Evolutionary conservation across 2,888 invertebrate species (phyloP).

Genomic region (Heliconius hortense): DNA sequence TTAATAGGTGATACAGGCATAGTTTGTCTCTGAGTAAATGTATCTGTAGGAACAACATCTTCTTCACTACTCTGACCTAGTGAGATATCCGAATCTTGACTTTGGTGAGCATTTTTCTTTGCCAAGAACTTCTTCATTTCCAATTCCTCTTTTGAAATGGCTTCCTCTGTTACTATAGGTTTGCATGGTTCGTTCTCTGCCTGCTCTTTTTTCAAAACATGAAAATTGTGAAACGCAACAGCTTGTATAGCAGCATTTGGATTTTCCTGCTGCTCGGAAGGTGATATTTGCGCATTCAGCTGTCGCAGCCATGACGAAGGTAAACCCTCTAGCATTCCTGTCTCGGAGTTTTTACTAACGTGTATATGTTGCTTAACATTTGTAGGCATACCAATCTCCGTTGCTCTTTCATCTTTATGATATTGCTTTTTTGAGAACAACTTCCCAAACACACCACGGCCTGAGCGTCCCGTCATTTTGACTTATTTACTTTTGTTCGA

Average conservation of each 20-base stretch:
- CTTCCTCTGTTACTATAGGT: conserved; percentile 90
- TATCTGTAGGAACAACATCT: conserved; percentile 70
- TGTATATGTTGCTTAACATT: conserved; percentile 93
- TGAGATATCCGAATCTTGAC: conserved; percentile 81
- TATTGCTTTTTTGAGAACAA: conserved; percentile 74
- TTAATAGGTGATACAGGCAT: conserved; percentile 81
- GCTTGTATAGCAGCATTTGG: conserved; percentile 95
- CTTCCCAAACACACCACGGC: conserved; percentile 77
- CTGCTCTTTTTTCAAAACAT: conserved; percentile 89
- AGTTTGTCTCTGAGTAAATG: conserved; percentile 72
- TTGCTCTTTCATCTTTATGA: conserved; percentile 78
- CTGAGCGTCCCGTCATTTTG: conserved; percentile 77
- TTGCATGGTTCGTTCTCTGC: conserved; percentile 88
- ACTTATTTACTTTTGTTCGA: conserved; percentile 51
- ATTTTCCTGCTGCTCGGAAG: conserved; percentile 93
- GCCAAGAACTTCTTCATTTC: conserved; percentile 90
- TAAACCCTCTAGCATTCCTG: conserved; percentile 92
- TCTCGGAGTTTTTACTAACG: conserved; percentile 90
- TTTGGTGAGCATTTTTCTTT: conserved; percentile 87
- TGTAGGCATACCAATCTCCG: conserved; percentile 91
- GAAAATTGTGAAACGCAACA: conserved; percentile 94
- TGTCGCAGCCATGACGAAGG: conserved; percentile 91
- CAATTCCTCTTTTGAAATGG: conserved; percentile 91
- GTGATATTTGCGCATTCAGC: conserved; percentile 91
- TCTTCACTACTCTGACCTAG: conserved; percentile 81